Conservation (phyloP, 1,140 invertebrate genomes). For the Vanessa atalanta region DNA sequence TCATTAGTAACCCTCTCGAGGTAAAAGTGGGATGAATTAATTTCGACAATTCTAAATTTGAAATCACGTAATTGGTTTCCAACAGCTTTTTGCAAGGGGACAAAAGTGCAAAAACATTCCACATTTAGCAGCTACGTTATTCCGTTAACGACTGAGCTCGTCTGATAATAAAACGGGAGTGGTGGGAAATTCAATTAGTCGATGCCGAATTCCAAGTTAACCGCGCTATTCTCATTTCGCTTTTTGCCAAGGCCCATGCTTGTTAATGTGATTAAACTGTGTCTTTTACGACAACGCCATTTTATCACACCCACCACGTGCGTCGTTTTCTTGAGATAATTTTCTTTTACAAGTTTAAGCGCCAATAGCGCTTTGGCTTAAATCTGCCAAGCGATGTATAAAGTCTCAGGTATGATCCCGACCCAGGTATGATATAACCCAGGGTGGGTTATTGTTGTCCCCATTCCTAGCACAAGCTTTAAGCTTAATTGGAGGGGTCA, state of each 20-base stretch:
- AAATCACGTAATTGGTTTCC: not conserved
- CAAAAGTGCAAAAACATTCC: conserved; percentile 17
- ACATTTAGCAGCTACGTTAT: conserved; percentile 13
- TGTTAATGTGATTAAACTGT: conserved; percentile 19
- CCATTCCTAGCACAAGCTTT: no score
- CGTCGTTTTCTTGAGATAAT: not conserved
- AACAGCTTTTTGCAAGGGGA: not conserved
- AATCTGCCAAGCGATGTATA: no score
- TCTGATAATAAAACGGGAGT: conserved; percentile 25
- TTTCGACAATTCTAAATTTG: not conserved
- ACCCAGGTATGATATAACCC: no score
- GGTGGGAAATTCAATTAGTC: conserved; percentile 25
- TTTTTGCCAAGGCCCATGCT: conserved; percentile 14
- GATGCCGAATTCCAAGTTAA: conserved; percentile 10
- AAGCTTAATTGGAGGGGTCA: no score
- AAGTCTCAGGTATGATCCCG: no score
- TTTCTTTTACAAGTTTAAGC: not conserved
- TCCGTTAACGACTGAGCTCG: conserved; percentile 15
- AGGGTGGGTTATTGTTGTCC: no score
- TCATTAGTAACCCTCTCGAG: no score
- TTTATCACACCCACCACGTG: not conserved
- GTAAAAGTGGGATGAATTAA: no score
- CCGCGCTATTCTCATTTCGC: not conserved
- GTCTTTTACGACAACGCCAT: conserved; percentile 19
- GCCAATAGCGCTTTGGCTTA: no score